Conservation (phyloP, 2,888 invertebrate species). For the Amiota mariae region DNA sequence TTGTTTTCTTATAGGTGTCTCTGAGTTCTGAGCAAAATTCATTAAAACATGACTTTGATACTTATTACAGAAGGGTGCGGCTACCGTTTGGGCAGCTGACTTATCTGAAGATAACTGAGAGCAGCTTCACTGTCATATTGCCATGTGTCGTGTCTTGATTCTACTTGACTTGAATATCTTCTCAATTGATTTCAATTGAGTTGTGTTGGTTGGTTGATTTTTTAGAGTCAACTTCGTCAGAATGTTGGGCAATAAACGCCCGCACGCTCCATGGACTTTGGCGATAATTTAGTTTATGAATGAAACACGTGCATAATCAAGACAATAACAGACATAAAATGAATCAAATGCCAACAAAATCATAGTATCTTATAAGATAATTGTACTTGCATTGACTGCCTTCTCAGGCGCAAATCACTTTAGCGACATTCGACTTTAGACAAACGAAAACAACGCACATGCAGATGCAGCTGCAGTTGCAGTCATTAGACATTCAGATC, state of each 20-base stretch:
- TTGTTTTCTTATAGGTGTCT: constrained; percentile 20
- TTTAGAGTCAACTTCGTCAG: constrained; percentile 45
- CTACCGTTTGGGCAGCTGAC: constrained; percentile 23
- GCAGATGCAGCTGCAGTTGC: constrained; percentile 10
- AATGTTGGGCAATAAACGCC: constrained; percentile 25
- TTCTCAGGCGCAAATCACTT: constrained; percentile 26
- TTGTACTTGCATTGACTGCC: constrained; percentile 15
- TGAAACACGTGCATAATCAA: constrained; percentile 17
- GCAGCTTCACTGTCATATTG: background rate
- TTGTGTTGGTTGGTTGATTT: constrained; percentile 51
- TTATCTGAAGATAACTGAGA: background rate
- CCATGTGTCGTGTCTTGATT: constrained; percentile 32
- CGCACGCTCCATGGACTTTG: constrained; percentile 52
- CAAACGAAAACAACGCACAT: background rate
- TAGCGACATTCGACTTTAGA: constrained; percentile 5
- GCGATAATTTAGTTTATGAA: constrained; percentile 54
- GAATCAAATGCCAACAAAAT: constrained; percentile 23
- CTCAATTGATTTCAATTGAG: constrained; percentile 65
- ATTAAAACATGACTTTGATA: background rate
- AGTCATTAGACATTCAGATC: constrained; percentile 4
- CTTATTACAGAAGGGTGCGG: constrained; percentile 10
- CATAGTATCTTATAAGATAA: background rate
- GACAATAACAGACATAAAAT: background rate
- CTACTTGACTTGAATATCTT: constrained; percentile 43
- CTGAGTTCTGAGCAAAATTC: background rate